Base-by-base conservation (phyloP, 2,888 invertebrate genomes). In the Drosophila suboccidentalis region DNA sequence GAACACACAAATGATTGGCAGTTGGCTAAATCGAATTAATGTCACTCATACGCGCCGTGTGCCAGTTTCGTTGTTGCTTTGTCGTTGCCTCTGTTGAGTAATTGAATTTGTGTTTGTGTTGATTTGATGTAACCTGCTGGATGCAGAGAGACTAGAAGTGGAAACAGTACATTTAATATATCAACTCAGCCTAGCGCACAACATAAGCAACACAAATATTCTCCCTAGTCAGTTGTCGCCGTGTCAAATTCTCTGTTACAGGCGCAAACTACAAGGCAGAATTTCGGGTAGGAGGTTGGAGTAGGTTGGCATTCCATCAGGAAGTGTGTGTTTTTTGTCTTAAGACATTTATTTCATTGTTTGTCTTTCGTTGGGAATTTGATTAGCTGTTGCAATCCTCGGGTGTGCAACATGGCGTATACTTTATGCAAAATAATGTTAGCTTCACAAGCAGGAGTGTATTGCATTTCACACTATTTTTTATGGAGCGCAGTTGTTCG, bases 11-110 rank as follows among this genome's bases (percentile, higher is more conserved):
- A 82, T 91, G 90, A 91, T 90, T 91, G 90, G 82, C 90, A 89
- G 77, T 79, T 80, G 77, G 70, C 64, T 66, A 78, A 91, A 91
- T 91, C 79, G 80, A 68, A 91, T 91, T 91, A 91, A 83, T 91
- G 91, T 91, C 91, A 89, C 75, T 82, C 85, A 82, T 80, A 81
- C 79, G 78, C 68, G 49, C 43, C 53, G 60, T 75, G 60, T 50
- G 46, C 43, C 58, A 49, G 43, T 61, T 60, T 63, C 43, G 17
- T 29, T 59, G 17, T 22, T 26, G 34, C n/a, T 49, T 10, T 55
- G 49, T n/a, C 38, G 34, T 32, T 71, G 54, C 54, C 41, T 36
- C 13, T 47, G 77, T 68, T 84, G 89, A 87, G 89, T 87, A 89
- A 89, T 87, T 85, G 87, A 87, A 89, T 85, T 89, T 85, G 82